Base-by-base conservation (phyloP, 2,888 invertebrate genomes). In the Serrognathus titanus region DNA sequence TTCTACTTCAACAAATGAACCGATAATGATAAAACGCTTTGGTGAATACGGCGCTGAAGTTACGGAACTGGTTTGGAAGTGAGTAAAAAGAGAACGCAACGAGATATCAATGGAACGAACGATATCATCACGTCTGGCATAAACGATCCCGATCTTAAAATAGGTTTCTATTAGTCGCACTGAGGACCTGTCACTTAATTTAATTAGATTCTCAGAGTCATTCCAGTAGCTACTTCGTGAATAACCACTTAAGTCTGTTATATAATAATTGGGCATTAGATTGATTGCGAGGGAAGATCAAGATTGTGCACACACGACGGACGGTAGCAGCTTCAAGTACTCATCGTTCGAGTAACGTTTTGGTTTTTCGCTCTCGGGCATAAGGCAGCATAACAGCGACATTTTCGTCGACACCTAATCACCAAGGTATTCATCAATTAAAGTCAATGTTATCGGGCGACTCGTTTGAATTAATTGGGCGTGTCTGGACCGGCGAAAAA, bases 191-290 rank as follows among this genome's bases (percentile, higher is more conserved):
- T 58, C 58, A 54, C 54, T 62, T 63, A 63, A 63, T 57, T 59
- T 63, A 63, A 63, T 63, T 61, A 63, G 58, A 63, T 60, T 61
- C 61, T 63, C 59, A 65, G 64, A 63, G 60, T 60, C 59, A 64
- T 64, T 64, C 61, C 64, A 63, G 64, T 64, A 63, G 64, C 62
- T 58, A 55, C 52, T 60, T 63, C 62, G 64, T 66, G 64, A 66
- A 64, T 66, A 63, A 63, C 63, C 66, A 66, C 66, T 66, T 66
- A 64, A 66, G 64, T 60, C 62, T 60, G 60, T 66, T 66, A 66
- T 66, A 66, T 63, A 66, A 66, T 66, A 66, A 66, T 66, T 66
- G 66, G 62, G 62, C 61, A 55, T 62, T 66, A 64, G 64, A 66
- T 66, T 66, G 64, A 64, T 61, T 61, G 61, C 56, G 59, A 53